Evolutionary conservation across 2,113 vertebrate genomes (phyloP).

Genomic region (Cephalopholis sonnerati): DNA sequence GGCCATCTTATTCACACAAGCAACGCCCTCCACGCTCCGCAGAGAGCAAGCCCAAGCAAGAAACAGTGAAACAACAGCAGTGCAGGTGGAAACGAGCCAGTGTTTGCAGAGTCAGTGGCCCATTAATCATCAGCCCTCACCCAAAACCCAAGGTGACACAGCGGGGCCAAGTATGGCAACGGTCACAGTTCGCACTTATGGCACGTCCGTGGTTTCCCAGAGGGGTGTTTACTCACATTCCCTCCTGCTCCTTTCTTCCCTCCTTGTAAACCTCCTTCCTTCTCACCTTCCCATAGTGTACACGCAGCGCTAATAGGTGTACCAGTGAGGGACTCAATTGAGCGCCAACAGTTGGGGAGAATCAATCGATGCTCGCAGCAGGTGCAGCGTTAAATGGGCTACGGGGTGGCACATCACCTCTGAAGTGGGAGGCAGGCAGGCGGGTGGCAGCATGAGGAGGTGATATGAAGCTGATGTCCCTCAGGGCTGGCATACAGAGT

Average conservation of each 20-base stretch:
- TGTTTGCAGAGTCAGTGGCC: conserved; percentile 57
- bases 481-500: conserved; percentile 33
- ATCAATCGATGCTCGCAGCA: conserved; percentile 71
- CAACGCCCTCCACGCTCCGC: conserved; percentile 16
- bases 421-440: conserved; percentile 58
- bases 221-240: conserved; percentile 59
- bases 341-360: conserved; percentile 56
- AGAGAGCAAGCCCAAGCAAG: conserved; percentile 41
- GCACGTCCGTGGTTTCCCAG: conserved; percentile 53
- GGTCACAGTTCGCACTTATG: conserved; percentile 30
- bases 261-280: conserved; percentile 41
- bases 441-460: conserved; percentile 33
- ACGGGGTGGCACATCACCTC: conserved; percentile 50
- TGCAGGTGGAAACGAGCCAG: conserved; percentile 65
- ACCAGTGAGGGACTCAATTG: conserved; percentile 57
- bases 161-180: conserved; percentile 8
- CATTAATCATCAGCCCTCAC: conserved; percentile 74
- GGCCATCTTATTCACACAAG: conserved; percentile 51
- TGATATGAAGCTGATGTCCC: conserved; percentile 45
- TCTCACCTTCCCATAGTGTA: conserved; percentile 33
- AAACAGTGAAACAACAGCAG: conserved; percentile 53
- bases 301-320: conserved; percentile 48
- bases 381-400: conserved; percentile 69
- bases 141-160: conserved; percentile 75
- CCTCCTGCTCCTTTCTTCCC: conserved; percentile 26